Evolutionary conservation across 2,113 vertebrate species (phyloP).

Genomic region (Passer montanus): DNA sequence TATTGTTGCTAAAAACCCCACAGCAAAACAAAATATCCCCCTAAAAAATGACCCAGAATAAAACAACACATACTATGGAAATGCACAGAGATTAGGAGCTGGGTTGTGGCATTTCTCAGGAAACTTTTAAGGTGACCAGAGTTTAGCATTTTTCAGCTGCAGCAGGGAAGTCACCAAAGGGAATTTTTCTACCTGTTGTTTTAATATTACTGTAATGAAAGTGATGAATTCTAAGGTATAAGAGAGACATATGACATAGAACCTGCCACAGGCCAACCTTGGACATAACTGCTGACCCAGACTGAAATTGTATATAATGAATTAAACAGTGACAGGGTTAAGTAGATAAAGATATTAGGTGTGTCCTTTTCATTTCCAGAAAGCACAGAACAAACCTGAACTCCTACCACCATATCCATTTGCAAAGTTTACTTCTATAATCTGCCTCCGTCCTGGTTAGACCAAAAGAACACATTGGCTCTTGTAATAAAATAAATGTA

Average conservation of each 20-base stretch:
- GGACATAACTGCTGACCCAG: background rate
- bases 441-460: background rate
- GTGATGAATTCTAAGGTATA: background rate
- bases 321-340: background rate
- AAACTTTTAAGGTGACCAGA: background rate
- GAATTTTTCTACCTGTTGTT: background rate
- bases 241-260: background rate
- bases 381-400: background rate
- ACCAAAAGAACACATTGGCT: slow-evolving; percentile 21
- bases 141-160: background rate
- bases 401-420: background rate
- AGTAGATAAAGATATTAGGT: background rate
- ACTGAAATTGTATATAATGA: background rate
- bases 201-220: background rate
- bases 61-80: background rate
- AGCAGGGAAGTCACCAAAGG: background rate
- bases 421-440: background rate
- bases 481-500: slow-evolving; percentile 40
- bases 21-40: fast-evolving
- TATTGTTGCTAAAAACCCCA: background rate
- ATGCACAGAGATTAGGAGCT: background rate
- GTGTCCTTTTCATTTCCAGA: background rate
- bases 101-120: background rate
- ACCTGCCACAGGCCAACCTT: background rate
- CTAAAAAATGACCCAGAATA: background rate